Base-by-base conservation (phyloP, 2,113 vertebrate genomes). In the Percopsis transmontana region DNA sequence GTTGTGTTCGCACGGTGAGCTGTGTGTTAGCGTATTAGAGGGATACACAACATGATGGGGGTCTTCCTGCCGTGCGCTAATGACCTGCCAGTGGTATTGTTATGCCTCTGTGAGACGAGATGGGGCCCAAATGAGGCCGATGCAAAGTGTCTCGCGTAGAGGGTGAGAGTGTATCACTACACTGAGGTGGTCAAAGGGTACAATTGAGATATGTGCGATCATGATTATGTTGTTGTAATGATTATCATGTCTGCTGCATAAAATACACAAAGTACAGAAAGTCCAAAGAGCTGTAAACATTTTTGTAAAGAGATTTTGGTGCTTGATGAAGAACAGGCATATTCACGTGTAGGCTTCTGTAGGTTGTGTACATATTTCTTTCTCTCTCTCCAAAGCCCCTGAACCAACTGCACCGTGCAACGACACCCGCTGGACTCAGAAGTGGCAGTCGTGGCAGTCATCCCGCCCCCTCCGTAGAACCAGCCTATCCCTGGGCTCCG, bases 391-490 rank as follows among this genome's bases (percentile, higher is more conserved):
- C 20, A 3, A 8, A 85, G 57, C 68, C 85, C 88, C 92, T 21
- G 96, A 97, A 66, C 71, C 78, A 1, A 33, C 89, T 0, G 2
- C 75, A 0, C 63, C 91, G 41, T 94, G 95, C 81, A 98, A 97
- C 23, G 91, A 94, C 73, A 96, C 94, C 55, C 91, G 91, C 1
- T 96, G 94, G 94, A 92, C 91, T 19, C 96, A 96, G 27, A 98
- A 96, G 77, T 98, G 96, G 96, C 97, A 97, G 74, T 99, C 97
- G 0, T 99, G 97, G 97, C 97, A 98, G 66, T 97, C 97, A 0
- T 98, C 97, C 20, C 96, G 97, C 0, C 95, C 96, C 8, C 90
- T 99, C 78, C 85, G 94, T 20, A 92, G 97, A 59, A 94, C 95
- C 57, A 99, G 97, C 47, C 93, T 99, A 18, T 99, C 97, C 0